Evolutionary conservation across 1,140 invertebrate species (phyloP).

Genomic region (Nilaparvata lugens): DNA sequence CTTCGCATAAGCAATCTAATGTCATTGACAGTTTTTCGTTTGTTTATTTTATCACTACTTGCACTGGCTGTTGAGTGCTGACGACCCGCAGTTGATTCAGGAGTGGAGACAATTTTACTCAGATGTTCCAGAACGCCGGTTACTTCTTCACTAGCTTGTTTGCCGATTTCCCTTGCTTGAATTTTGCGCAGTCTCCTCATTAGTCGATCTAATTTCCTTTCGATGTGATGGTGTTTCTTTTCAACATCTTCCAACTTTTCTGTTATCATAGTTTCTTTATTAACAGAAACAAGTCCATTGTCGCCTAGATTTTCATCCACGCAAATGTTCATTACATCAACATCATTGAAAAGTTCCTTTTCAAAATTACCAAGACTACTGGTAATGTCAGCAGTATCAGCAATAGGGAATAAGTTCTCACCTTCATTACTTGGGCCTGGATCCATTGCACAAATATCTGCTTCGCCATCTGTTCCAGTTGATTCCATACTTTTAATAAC

Average conservation of each 20-base stretch:
- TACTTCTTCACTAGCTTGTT: slow-evolving; percentile 64
- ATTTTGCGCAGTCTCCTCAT: slow-evolving; percentile 61
- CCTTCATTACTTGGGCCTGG: slow-evolving; percentile 52
- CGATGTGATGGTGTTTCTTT: slow-evolving; percentile 48
- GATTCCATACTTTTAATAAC: slow-evolving; percentile 56
- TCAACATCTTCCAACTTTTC: slow-evolving; percentile 37
- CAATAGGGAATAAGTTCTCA: slow-evolving; percentile 41
- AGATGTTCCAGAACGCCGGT: slow-evolving; percentile 60
- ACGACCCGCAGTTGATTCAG: slow-evolving; percentile 1
- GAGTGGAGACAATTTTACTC: slow-evolving; percentile 31
- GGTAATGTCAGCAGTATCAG: slow-evolving; percentile 35
- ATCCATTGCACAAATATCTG: slow-evolving; percentile 45
- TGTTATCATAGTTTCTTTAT: slow-evolving; percentile 27
- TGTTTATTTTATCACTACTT: background rate
- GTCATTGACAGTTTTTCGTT: background rate
- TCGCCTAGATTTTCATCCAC: slow-evolving; percentile 41
- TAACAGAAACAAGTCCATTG: slow-evolving; percentile 29
- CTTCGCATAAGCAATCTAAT: slow-evolving; percentile 33
- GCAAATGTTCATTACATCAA: slow-evolving; percentile 44
- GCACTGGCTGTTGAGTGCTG: background rate
- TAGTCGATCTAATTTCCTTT: slow-evolving; percentile 58
- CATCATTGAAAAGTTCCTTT: slow-evolving; percentile 42
- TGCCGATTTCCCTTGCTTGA: slow-evolving; percentile 59
- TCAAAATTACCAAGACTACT: slow-evolving; percentile 39
- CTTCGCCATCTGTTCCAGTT: slow-evolving; percentile 1